Conservation (phyloP, 2,888 invertebrate genomes). For the Clusia tigrina region DNA sequence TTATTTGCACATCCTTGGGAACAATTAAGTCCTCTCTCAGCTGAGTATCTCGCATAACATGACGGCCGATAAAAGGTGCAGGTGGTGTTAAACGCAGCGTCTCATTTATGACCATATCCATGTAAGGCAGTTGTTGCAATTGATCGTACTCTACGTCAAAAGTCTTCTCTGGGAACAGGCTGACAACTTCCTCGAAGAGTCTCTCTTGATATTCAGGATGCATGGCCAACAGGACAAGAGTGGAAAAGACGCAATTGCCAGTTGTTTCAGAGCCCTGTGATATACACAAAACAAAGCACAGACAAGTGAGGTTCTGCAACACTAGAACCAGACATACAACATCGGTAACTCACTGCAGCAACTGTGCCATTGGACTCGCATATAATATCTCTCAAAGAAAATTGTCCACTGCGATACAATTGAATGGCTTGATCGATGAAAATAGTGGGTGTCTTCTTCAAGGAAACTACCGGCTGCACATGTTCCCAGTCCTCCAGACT, state of each 20-base stretch:
- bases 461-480: too few species aligned
- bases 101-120: slow-evolving; percentile 47
- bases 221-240: slow-evolving; percentile 39
- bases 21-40: slow-evolving; percentile 35
- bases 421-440: slow-evolving; percentile 43
- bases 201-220: slow-evolving; percentile 38
- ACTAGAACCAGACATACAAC: slow-evolving; percentile 5
- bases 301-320: slow-evolving; percentile 14
- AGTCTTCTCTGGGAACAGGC: slow-evolving; percentile 28
- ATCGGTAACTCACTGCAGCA: slow-evolving; percentile 35
- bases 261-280: slow-evolving; percentile 44
- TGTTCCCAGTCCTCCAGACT: too few species aligned
- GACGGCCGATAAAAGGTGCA: slow-evolving; percentile 41
- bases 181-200: slow-evolving; percentile 37
- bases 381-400: slow-evolving; percentile 38
- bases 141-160: slow-evolving; percentile 36
- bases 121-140: slow-evolving; percentile 40
- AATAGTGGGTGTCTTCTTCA: slow-evolving; percentile 37
- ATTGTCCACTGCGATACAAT: slow-evolving; percentile 32
- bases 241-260: slow-evolving; percentile 32
- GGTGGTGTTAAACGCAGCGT: slow-evolving; percentile 41
- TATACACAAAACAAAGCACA: slow-evolving; percentile 24
- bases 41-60: slow-evolving; percentile 31
- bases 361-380: slow-evolving; percentile 41
- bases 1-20: slow-evolving; percentile 36